Evolutionary conservation across 2,797 vertebrate genomes (phyloP), one percentile per base, ranked within the genome.

Genomic region (Zenarchopterus dispar): DNA sequence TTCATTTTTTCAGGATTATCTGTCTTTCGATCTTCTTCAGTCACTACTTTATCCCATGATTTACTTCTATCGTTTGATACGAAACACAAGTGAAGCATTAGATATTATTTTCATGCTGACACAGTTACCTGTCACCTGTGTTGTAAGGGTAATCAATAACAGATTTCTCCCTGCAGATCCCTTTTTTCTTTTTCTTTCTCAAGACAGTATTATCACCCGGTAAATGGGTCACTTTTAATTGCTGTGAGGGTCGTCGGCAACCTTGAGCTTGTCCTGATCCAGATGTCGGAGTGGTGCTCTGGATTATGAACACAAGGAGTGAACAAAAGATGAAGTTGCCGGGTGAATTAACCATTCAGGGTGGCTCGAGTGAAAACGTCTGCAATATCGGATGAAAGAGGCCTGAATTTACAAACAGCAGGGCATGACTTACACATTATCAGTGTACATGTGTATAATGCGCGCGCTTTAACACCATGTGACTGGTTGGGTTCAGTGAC

Each of bases 161-260:
- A 24, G 23, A 22, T 62, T 23, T 55, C 49, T 61, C 10, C 13
- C n/a, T 5, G 44, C 52, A 62, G 50, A 62, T 17, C 3, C 55
- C 49, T 3, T 24, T 55, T 66, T 57, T 39, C 47, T 61, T 31
- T 16, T 47, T 46, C 33, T 50, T 33, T 11, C 71, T 67, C 45
- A 62, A 54, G 59, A 70, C 58, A 57, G 43, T 45, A 17, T 63
- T 17, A 70, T 62, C 48, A 63, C 48, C 41, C 17, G 13, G 33
- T 51, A 74, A 75, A 44, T 70, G 53, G 80, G 78, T 80, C 75
- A 71, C 54, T 18, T 46, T 26, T 71, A 56, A 81, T 82, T 75
- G 72, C 71, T 48, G 13, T 17, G 26, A 42, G 46, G 24, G 28
- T 82, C 71, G 64, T 75, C 56, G 55, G 58, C 77, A 67, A 81